Evolutionary conservation across 2,888 invertebrate genomes (phyloP), one percentile per base, ranked within the genome.

Genomic region (Acholoe squamosa): DNA sequence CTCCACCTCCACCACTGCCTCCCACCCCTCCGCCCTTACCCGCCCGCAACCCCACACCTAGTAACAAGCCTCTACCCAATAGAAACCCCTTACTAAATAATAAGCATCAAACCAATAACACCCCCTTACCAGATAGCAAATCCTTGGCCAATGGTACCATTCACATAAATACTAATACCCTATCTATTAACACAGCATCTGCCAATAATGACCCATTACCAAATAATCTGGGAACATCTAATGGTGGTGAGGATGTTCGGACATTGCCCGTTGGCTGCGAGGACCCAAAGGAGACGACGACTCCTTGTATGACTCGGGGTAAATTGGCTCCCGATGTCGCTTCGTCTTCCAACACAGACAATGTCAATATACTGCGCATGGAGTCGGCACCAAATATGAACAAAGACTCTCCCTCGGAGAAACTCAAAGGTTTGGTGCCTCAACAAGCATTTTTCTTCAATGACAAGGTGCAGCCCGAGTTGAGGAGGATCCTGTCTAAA

Each of bases 401-500:
- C 52, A 52, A 56, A 25, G 84, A 52, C 43, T 84, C 84, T 14
- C 84, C 84, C 12, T 16, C 19, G 34, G 86, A 86, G 19, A 86
- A 86, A 54, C 54, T 86, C n/a, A 52, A 54, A 25, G 86, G 86
- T n/a, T 34, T 91, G n/a, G 84, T 91, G 0, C 91, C 91, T 14
- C 52, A 84, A 52, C 84, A 91, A 67, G 91, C 91, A 10, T 89
- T 84, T 22, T 43, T 84, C 22, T 90, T 91, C 67, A 90, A 86
- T 25, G 90, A 91, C 14, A 71, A 67, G 52, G 89, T 91, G 0
- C 89, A 91, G 43, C 91, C 91, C 16, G 91, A 91, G 71, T 43
- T 91, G 31, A 51, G 56, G 16, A 52, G 77, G 22, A 91, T 91
- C 28, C 51, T 91, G 22, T 77, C 77, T 1, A 80, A 84, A n/a